phyloP scores from a whole-genome alignment of 2,113 vertebrate genomes.

The Equus quagga region DNA sequence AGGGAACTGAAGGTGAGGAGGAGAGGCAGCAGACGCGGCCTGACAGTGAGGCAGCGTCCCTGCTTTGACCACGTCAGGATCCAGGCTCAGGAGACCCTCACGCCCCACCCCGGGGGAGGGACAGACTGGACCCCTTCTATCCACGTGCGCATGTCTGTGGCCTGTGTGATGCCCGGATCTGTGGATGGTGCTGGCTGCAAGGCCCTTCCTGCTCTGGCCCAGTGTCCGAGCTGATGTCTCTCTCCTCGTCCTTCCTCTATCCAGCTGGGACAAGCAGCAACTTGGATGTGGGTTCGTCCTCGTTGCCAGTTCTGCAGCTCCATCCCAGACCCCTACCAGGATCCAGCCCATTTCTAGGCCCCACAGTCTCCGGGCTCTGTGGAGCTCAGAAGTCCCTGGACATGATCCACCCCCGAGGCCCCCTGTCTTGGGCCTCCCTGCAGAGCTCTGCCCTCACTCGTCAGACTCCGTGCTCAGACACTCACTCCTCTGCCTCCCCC shows the following conservation, averaged over 20 bases:
- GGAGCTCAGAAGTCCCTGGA: neutral
- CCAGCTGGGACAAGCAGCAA: neutral
- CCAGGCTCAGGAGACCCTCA: neutral
- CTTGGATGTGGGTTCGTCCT: neutral
- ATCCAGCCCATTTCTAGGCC: too few species aligned
- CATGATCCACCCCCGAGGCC: neutral
- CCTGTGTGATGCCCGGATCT: neutral
- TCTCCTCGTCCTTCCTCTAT: neutral
- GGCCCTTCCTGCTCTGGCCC: neutral
- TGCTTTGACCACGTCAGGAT: neutral
- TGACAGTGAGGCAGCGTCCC: neutral
- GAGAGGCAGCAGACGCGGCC: neutral
- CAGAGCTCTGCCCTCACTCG: neutral
- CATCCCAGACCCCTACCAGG: fast-evolving
- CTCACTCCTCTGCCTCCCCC: too few species aligned
- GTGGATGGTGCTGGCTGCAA: neutral
- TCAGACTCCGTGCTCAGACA: too few species aligned
- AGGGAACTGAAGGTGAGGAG: neutral
- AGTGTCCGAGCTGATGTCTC: neutral
- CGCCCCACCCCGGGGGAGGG: neutral
- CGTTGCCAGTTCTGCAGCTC: too few species aligned
- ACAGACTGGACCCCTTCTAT: too few species aligned
- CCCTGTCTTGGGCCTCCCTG: neutral
- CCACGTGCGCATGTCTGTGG: neutral
- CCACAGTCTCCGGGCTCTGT: neutral